Conservation (phyloP, 2,797 vertebrate genomes). For the Rhynchotus rufescens region DNA sequence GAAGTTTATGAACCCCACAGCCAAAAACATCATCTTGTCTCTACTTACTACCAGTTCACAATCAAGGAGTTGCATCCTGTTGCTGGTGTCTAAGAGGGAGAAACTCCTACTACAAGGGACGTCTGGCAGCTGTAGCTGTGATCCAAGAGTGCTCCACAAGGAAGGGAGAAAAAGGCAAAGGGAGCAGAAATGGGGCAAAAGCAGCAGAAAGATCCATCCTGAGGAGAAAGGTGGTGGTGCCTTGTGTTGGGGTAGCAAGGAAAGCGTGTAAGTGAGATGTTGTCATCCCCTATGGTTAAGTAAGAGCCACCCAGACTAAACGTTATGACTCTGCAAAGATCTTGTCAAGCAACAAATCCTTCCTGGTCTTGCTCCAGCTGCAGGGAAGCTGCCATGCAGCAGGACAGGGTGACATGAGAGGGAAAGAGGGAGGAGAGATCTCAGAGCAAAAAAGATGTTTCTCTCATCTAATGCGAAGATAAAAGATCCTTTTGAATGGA, state of each 20-base stretch:
- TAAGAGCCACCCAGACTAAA: not conserved
- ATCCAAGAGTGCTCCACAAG: not conserved
- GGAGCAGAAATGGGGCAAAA: not conserved
- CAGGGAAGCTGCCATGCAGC: not conserved
- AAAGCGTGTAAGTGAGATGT: not conserved
- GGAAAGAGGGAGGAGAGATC: not conserved
- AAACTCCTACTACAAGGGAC: conserved; percentile 34
- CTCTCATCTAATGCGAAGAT: not conserved
- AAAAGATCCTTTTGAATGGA: not conserved
- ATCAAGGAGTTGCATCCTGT: conserved; percentile 48
- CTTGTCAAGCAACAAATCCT: not conserved
- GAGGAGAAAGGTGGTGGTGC: not conserved
- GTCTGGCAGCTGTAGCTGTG: not conserved
- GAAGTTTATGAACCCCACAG: not conserved
- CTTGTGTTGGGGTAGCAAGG: not conserved
- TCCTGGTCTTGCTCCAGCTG: fast-evolving
- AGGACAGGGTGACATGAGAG: not conserved
- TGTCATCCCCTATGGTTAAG: not conserved
- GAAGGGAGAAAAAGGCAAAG: not conserved
- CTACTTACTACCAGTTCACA: conserved; percentile 27
- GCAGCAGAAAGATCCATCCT: not conserved
- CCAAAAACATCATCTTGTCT: not conserved
- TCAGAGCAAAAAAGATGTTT: not conserved
- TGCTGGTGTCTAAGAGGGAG: conserved; percentile 9
- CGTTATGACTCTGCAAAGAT: not conserved